A percentile compares a stretch with the other conserved stretches of the same genome.
Conservation (phyloP, 1,140 invertebrate species). For the Caenorhabditis latens region DNA sequence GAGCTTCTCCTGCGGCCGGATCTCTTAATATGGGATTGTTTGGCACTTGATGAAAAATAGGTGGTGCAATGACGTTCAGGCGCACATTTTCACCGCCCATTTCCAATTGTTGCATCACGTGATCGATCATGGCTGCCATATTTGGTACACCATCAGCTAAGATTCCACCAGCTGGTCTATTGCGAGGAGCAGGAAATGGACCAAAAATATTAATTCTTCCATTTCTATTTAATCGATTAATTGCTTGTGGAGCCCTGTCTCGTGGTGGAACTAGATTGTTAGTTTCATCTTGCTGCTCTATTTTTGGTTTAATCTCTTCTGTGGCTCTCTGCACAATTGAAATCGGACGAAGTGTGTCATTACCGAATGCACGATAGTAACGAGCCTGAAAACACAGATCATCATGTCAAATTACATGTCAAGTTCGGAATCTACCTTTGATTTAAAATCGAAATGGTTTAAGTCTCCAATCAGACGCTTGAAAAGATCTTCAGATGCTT, state of each 20-base stretch:
- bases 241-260: not conserved
- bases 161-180: not conserved
- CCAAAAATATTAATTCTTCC: conserved; percentile 20
- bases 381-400: not conserved
- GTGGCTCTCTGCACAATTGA: not conserved
- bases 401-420: too few species aligned
- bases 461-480: not conserved
- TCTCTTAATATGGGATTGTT: too few species aligned
- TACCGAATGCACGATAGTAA: conserved; percentile 2
- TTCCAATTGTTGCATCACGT: not conserved
- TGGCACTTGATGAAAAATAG: too few species aligned
- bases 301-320: not conserved
- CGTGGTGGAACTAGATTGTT: not conserved
- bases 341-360: not conserved
- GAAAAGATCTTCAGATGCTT: conserved; percentile 2
- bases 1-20: too few species aligned
- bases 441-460: not conserved
- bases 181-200: not conserved
- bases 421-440: not conserved
- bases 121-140: not conserved
- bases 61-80: too few species aligned
- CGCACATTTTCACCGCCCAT: not conserved
- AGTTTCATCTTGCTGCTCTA: not conserved
- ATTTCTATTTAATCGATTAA: not conserved
- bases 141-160: not conserved